Base-by-base conservation (phyloP, 2,888 invertebrate species). In the Lordiphosa andalusiaca region DNA sequence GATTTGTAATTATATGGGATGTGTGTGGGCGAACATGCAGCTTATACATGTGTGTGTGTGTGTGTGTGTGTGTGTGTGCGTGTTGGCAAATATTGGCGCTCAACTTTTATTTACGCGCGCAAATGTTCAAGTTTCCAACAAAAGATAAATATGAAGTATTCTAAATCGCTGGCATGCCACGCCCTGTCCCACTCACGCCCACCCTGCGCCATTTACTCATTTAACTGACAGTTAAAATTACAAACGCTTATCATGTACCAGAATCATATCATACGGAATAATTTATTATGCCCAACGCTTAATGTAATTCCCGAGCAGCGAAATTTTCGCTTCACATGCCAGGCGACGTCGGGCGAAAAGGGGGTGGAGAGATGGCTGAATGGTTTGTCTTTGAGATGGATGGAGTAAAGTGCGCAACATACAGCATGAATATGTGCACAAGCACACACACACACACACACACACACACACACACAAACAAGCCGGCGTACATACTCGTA, bases 251-350 rank as follows among this genome's bases (percentile, higher is more conserved):
- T 81, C 80, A 82, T 81, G 80, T 81, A 81, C 74, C 74, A 81
- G 80, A 81, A 82, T 81, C 80, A 82, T 81, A 82, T 81, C 80
- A 82, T 80, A 81, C 82, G 80, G 82, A 81, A 81, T 82, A 81
- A 81, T 81, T 81, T 81, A 81, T 81, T 81, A 82, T 81, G 80
- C 74, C 61, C 76, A 71, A 68, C 82, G 82, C 82, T 82, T 82
- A 81, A 81, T 81, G 77, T 82, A 73, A 81, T 82, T 82, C 82
- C 74, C 74, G 71, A 72, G 77, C 66, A 76, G 67, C 63, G 62
- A 66, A 73, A 73, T 72, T 64, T 67, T 59, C 53, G 61, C 55
- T 55, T 62, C 66, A 57, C 54, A 69, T 69, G 62, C 48, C 40
- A 37, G 49, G 48, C 40, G 53, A 52, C 41, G 47, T 10, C 35